phyloP scores from a whole-genome alignment of 2,888 invertebrate genomes.

The Thera britannica region DNA sequence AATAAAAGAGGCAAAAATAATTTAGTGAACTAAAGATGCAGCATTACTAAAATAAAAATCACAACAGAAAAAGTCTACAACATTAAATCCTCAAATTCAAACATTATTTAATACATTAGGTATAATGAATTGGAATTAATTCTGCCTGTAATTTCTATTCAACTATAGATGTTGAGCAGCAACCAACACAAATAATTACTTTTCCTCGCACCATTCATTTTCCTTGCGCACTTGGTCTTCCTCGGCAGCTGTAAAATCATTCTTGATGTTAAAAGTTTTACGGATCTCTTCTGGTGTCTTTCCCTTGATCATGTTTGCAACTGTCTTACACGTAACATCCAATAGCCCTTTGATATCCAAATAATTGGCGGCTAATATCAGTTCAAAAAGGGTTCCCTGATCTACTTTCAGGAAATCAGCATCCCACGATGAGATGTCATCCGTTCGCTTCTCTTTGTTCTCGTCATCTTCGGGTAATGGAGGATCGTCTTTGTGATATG shows the following conservation, averaged over 20 bases:
- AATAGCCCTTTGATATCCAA: constrained; percentile 97
- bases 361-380: constrained; percentile 98
- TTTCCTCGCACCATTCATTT: constrained; percentile 97
- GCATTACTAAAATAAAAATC: constrained; percentile 14
- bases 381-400: constrained; percentile 97
- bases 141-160: constrained; percentile 5
- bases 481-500: constrained; percentile 97
- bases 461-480: constrained; percentile 98
- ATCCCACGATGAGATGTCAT: constrained; percentile 99
- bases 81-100: not conserved
- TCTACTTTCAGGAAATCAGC: constrained; percentile 99
- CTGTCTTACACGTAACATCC: constrained; percentile 99
- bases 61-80: constrained; percentile 6
- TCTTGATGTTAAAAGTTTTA: constrained; percentile 98
- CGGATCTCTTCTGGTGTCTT: constrained; percentile 99
- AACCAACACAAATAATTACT: constrained; percentile 70
- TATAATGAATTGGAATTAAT: not conserved
- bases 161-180: constrained; percentile 1
- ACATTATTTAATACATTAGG: no score
- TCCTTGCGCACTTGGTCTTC: constrained; percentile 99
- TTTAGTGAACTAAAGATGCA: constrained; percentile 9
- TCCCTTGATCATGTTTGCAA: constrained; percentile 99
- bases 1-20: constrained; percentile 13
- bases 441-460: constrained; percentile 98
- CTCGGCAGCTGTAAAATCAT: constrained; percentile 97